phyloP scores from a whole-genome alignment of 2,797 vertebrate species.

The Bovichtus variegatus region DNA sequence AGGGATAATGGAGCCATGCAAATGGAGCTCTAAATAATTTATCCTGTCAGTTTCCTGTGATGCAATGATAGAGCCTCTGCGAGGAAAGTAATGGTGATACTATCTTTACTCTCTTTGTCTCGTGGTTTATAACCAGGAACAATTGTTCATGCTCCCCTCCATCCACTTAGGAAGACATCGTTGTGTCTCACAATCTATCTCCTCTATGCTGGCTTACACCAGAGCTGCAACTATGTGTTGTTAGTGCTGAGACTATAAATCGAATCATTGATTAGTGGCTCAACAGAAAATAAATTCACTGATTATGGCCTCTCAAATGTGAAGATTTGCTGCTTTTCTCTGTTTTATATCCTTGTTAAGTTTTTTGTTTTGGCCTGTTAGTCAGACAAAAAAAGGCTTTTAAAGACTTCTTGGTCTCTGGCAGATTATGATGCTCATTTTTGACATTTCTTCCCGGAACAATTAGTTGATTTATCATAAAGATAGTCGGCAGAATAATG shows the following conservation, averaged over 20 bases:
- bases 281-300: not conserved
- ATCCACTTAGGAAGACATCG: slow-evolving; percentile 8
- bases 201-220: not conserved
- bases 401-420: not conserved
- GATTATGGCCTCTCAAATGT: not conserved
- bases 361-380: not conserved
- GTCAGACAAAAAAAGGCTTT: not conserved
- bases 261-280: not conserved
- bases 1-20: slow-evolving; percentile 43
- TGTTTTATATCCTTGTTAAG: not conserved
- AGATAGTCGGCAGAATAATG: not conserved
- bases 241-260: not conserved
- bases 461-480: not conserved
- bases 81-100: slow-evolving; percentile 28
- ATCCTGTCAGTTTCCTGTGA: slow-evolving; percentile 51
- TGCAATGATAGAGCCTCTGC: slow-evolving; percentile 55
- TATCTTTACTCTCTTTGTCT: slow-evolving; percentile 37
- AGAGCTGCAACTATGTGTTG: not conserved
- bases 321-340: not conserved
- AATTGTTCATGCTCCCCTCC: not conserved
- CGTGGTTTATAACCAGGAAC: slow-evolving; percentile 7
- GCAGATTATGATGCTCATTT: not conserved
- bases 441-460: not conserved
- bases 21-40: slow-evolving; percentile 66
- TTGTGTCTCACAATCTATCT: not conserved